Conservation (phyloP, 2,113 vertebrate genomes). For the Dipodomys ordii region DNA sequence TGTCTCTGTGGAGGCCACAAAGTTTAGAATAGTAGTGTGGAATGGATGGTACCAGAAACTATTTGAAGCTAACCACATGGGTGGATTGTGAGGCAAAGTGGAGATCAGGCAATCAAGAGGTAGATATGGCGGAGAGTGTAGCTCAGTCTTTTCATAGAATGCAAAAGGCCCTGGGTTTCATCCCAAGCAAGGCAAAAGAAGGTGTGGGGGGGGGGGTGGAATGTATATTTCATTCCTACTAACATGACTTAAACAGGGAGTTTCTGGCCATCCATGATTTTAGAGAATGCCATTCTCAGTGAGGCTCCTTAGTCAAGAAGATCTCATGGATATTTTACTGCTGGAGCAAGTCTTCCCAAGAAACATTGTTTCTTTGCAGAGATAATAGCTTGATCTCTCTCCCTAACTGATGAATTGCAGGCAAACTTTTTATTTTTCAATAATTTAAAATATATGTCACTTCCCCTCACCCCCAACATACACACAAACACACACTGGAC, state of each 20-base stretch:
- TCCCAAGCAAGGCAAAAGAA: neutral
- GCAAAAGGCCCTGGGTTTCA: neutral
- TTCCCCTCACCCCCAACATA: neutral
- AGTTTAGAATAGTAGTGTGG: neutral
- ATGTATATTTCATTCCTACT: neutral
- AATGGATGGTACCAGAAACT: neutral
- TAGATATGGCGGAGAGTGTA: neutral
- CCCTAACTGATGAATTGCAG: neutral
- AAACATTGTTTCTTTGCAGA: neutral
- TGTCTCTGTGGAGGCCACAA: neutral
- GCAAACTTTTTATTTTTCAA: constrained; percentile 40
- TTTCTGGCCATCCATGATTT: neutral
- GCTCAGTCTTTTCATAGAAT: neutral
- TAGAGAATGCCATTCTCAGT: neutral
- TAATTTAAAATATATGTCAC: neutral
- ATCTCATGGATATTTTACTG: neutral
- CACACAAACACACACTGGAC: neutral
- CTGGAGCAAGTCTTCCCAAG: neutral
- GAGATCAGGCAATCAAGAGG: neutral
- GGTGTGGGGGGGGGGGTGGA: fast-evolving
- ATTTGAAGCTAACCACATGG: neutral
- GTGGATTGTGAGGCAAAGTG: neutral
- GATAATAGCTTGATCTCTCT: neutral
- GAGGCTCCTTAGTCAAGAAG: neutral
- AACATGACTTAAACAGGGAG: neutral